Evolutionary conservation across 2,888 invertebrate species (phyloP).

Genomic region (Rotaria sp.): DNA sequence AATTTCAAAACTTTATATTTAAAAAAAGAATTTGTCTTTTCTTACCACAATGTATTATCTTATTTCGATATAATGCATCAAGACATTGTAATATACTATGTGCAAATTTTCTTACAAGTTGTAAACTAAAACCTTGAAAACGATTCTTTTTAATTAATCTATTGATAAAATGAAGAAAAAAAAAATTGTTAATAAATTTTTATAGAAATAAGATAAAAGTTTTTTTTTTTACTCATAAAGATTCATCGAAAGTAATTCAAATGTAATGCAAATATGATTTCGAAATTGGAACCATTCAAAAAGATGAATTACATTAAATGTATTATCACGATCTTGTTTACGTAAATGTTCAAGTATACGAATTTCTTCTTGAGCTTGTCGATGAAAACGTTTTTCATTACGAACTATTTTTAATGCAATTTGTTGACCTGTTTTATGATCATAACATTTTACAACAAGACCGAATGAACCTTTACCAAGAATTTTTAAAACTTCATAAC

Average conservation of each 20-base stretch:
- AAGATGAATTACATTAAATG: conserved; percentile 97
- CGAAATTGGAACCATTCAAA: conserved; percentile 93
- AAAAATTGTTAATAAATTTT: background rate
- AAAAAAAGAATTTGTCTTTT: background rate
- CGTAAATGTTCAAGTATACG: conserved; percentile 85
- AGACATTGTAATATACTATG: conserved; percentile 91
- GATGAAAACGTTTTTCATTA: conserved; percentile 93
- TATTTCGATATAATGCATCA: conserved; percentile 62
- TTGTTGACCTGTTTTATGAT: conserved; percentile 89
- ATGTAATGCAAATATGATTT: conserved; percentile 96
- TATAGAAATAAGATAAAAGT: background rate
- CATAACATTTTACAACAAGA: conserved; percentile 94
- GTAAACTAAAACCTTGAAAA: conserved; percentile 91
- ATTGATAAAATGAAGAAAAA: background rate
- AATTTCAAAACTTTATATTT: background rate
- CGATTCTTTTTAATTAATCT: conserved; percentile 90
- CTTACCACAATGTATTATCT: conserved; percentile 39
- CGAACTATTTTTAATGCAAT: conserved; percentile 92
- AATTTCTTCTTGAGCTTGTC: conserved; percentile 96
- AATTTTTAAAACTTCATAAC: conserved; percentile 85
- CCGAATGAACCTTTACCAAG: conserved; percentile 96
- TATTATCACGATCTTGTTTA: conserved; percentile 90
- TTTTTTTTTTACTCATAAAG: conserved; percentile 69
- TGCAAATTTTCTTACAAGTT: conserved; percentile 92
- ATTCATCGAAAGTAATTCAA: conserved; percentile 90